Conservation (phyloP, 2,888 invertebrate species). For the Andrena bicolor region DNA sequence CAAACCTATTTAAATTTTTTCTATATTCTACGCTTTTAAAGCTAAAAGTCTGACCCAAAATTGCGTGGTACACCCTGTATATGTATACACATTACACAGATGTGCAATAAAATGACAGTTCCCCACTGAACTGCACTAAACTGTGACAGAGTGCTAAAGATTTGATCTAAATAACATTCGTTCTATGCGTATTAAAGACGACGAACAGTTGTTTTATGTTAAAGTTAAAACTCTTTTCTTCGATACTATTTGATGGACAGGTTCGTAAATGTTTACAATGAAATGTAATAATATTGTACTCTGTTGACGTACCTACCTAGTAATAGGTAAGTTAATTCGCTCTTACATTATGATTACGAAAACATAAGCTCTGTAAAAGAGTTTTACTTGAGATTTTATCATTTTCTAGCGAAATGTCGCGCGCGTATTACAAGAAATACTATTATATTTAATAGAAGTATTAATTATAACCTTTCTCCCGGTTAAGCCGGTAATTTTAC, state of each 20-base stretch:
- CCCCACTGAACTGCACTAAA: background rate
- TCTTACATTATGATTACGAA: background rate
- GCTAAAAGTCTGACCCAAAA: no score
- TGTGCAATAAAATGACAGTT: no score
- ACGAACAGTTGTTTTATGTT: background rate
- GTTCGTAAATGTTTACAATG: conserved; percentile 27
- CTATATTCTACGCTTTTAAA: no score
- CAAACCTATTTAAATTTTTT: no score
- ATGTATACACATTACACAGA: background rate
- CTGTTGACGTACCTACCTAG: background rate
- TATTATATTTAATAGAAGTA: background rate
- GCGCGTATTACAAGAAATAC: background rate
- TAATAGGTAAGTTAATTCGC: conserved; percentile 7
- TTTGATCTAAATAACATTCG: background rate
- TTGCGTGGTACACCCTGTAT: background rate
- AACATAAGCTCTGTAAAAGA: background rate
- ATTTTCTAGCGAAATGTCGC: background rate
- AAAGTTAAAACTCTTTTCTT: background rate
- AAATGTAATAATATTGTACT: background rate
- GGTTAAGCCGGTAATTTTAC: conserved; percentile 3
- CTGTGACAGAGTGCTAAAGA: background rate
- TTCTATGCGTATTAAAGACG: background rate
- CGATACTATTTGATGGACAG: background rate
- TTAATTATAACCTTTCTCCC: background rate
- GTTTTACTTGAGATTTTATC: background rate